Percentiles rank a stretch among this genome's conserved stretches.
Conservation (phyloP, 2,888 invertebrate species). For the Tinea trinotella region DNA sequence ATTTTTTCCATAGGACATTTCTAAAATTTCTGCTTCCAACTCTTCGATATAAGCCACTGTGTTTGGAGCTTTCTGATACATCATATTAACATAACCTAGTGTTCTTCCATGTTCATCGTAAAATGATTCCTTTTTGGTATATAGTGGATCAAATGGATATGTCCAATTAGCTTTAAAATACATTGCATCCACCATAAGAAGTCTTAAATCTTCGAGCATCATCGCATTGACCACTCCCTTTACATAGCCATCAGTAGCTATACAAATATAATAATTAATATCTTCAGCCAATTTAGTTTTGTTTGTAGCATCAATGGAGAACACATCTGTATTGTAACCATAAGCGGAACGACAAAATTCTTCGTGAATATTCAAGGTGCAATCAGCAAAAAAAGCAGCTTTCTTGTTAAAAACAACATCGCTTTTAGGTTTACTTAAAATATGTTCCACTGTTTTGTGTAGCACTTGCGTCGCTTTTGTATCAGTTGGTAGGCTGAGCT, state of each 20-base stretch:
- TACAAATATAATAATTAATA: constrained; percentile 79
- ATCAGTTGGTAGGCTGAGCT: constrained; percentile 45
- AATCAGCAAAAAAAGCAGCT: constrained; percentile 49
- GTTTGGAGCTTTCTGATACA: constrained; percentile 77
- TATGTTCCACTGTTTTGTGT: constrained; percentile 39
- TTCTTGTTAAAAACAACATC: constrained; percentile 46
- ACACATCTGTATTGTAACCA: constrained; percentile 66
- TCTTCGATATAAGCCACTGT: constrained; percentile 63
- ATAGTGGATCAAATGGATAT: constrained; percentile 72
- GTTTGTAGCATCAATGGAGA: constrained; percentile 70
- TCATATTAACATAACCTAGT: constrained; percentile 78
- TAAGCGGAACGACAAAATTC: constrained; percentile 54
- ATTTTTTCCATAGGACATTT: constrained; percentile 77
- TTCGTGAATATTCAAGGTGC: constrained; percentile 41
- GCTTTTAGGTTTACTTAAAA: constrained; percentile 38
- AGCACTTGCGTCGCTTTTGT: constrained; percentile 44
- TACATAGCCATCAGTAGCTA: constrained; percentile 79
- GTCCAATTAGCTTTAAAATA: constrained; percentile 83
- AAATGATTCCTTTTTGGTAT: constrained; percentile 70
- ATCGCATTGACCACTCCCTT: constrained; percentile 72
- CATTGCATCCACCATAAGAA: constrained; percentile 77
- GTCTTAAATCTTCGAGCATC: constrained; percentile 46
- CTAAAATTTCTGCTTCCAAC: constrained; percentile 75
- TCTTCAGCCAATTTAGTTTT: constrained; percentile 56
- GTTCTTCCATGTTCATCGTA: constrained; percentile 69